Evolutionary conservation across 2,888 invertebrate genomes (phyloP).

Genomic region (Chymomyza fuscimana): DNA sequence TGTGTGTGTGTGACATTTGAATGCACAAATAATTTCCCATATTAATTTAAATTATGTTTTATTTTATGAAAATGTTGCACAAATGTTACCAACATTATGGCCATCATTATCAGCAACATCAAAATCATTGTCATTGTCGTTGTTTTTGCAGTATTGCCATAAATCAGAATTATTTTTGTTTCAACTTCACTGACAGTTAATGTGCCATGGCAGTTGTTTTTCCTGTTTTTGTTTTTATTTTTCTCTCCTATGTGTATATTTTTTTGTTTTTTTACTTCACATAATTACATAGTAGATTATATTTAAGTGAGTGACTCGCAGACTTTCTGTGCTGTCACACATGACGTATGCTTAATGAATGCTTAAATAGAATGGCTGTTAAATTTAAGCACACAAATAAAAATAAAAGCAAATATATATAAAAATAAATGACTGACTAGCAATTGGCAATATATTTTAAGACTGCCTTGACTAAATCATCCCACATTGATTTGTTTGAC

Average conservation of each 20-base stretch:
- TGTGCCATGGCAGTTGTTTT: neutral
- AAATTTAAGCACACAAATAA: neutral
- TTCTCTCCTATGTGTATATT: neutral
- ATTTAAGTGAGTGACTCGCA: neutral
- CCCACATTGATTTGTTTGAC: neutral
- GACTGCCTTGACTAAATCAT: neutral
- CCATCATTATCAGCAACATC: neutral
- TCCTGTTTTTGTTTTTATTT: neutral
- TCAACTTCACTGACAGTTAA: slow-evolving; percentile 1
- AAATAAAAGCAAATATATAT: neutral
- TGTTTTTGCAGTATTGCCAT: neutral
- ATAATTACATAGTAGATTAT: neutral
- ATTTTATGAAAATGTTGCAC: slow-evolving; percentile 1
- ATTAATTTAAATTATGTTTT: neutral
- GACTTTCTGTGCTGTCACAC: neutral
- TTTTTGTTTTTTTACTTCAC: neutral
- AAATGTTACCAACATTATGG: neutral
- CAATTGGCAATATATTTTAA: neutral
- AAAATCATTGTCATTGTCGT: neutral
- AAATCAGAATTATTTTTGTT: neutral
- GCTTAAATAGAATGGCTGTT: neutral
- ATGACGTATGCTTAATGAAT: neutral
- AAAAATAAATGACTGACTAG: neutral
- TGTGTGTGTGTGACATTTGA: neutral
- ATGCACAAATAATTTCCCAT: neutral